Percentiles rank a stretch among this genome's conserved stretches.
phyloP scores from a whole-genome alignment of 1,140 invertebrate genomes.

The Antheraea mylitta region DNA sequence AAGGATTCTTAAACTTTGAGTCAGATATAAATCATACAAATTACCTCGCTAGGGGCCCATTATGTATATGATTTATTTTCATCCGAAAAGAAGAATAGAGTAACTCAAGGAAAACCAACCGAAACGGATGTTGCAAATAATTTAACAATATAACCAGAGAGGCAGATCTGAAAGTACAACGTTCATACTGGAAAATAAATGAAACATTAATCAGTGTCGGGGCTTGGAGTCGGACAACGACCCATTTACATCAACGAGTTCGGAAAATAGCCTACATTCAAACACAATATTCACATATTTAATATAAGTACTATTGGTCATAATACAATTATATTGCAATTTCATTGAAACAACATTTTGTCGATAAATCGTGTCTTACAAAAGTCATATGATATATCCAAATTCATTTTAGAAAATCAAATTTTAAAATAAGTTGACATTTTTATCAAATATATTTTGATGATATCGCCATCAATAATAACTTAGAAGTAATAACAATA shows the following conservation, averaged over 20 bases:
- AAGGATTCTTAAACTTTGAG: neutral
- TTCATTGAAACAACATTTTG: neutral
- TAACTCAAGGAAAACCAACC: slow-evolving; percentile 23
- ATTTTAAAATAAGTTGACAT: no score
- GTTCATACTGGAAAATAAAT: slow-evolving; percentile 55
- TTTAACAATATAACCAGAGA: slow-evolving; percentile 44
- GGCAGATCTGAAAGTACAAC: slow-evolving; percentile 41
- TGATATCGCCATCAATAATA: no score
- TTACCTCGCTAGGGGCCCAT: neutral
- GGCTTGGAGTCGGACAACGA: slow-evolving; percentile 30
- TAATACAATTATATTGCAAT: neutral
- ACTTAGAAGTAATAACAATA: no score
- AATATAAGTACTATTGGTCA: neutral
- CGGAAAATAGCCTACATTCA: slow-evolving; percentile 27
- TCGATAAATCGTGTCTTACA: no score
- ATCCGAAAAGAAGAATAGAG: neutral
- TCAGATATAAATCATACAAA: neutral
- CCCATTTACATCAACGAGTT: slow-evolving; percentile 25
- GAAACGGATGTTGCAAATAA: slow-evolving; percentile 37
- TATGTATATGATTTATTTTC: neutral
- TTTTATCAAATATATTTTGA: no score
- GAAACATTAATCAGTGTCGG: slow-evolving; percentile 68
- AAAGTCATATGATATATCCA: no score
- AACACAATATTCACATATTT: slow-evolving; percentile 10
- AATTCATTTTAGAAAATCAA: no score